Evolutionary conservation across 2,797 vertebrate genomes (phyloP).

Genomic region (Vireo griseus): DNA sequence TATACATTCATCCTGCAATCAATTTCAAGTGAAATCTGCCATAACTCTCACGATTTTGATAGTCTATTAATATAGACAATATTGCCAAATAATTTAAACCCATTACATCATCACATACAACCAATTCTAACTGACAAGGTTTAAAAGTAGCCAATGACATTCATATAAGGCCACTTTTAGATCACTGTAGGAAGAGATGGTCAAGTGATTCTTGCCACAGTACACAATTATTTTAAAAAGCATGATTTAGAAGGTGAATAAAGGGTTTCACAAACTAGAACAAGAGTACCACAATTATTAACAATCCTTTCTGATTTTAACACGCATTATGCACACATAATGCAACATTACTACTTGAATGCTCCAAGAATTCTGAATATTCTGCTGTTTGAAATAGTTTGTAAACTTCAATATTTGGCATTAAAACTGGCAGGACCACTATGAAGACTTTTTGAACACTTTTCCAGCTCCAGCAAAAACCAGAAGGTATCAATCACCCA

Average conservation of each 20-base stretch:
- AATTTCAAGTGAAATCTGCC: background rate
- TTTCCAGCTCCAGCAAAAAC: conserved; percentile 49
- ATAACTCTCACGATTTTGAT: background rate
- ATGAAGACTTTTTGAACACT: conserved; percentile 39
- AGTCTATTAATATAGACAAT: background rate
- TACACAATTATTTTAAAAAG: background rate
- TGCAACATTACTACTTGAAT: background rate
- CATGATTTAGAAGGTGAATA: background rate
- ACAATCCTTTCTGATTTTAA: background rate
- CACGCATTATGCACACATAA: background rate
- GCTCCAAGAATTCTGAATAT: background rate
- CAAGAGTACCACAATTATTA: background rate
- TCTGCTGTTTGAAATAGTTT: background rate
- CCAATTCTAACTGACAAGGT: background rate
- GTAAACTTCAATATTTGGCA: background rate
- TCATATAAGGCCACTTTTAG: background rate
- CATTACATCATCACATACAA: background rate
- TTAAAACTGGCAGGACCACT: conserved; percentile 43
- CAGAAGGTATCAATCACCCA: conserved; percentile 86
- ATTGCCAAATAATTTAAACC: background rate
- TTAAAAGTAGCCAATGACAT: background rate
- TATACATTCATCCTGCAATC: background rate
- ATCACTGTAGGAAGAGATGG: background rate
- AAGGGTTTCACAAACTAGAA: background rate
- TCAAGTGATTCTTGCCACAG: background rate